These are phyloP conservation scores for Porites australiensis DNA, from an alignment of 64 coral and sea anemone species.

Conservation along the genomic window DNA sequence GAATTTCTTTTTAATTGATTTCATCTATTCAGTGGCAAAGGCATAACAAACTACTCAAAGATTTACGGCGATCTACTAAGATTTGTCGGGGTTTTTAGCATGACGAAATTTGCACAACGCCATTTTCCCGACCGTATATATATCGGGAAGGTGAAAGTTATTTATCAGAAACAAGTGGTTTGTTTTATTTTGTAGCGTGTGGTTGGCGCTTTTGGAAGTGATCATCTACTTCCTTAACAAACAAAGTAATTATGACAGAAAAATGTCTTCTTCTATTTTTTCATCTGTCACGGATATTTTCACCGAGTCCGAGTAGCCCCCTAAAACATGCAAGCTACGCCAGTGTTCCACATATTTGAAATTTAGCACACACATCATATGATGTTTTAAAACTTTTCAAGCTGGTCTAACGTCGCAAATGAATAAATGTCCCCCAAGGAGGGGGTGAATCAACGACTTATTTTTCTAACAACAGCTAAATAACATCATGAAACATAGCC, in stretches of 20 bases:
- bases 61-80: too few species aligned
- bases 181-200: neutral
- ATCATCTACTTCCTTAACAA: neutral
- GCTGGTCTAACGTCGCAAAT: neutral
- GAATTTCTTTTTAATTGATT: conserved; percentile 5
- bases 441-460: neutral
- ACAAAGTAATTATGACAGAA: neutral
- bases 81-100: too few species aligned
- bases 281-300: too few species aligned
- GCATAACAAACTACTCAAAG: too few species aligned
- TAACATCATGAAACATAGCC: neutral
- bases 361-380: too few species aligned
- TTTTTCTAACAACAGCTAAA: neutral
- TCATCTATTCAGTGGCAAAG: neutral
- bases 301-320: too few species aligned
- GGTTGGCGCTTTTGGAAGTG: neutral
- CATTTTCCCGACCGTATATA: neutral
- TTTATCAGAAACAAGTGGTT: neutral
- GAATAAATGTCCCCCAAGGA: too few species aligned
- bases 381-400: neutral
- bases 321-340: too few species aligned
- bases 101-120: neutral
- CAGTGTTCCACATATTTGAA: too few species aligned
- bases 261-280: neutral
- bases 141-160: neutral